These are phyloP conservation scores for Andricus quercusramuli DNA, from an alignment of 2,888 invertebrate genomes.

Conservation along the genomic window DNA sequence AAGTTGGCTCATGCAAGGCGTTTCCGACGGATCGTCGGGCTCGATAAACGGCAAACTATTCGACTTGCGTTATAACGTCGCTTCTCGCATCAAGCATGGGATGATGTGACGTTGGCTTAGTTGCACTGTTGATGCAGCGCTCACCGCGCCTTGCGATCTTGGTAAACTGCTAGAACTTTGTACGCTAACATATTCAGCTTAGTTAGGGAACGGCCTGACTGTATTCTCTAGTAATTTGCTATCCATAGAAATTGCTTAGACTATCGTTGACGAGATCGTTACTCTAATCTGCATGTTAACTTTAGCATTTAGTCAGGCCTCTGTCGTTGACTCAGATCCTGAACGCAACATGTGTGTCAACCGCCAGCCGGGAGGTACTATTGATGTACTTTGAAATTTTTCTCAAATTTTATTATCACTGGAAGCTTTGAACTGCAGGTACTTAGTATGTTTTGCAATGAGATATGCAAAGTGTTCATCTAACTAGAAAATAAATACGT, in stretches of 20 bases:
- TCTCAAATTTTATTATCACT: no score
- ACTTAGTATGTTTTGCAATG: no score
- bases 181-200: slow-evolving; percentile 29
- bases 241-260: slow-evolving; percentile 19
- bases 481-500: no score
- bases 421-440: no score
- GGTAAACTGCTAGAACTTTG: slow-evolving; percentile 30
- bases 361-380: background rate
- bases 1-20: slow-evolving; percentile 11
- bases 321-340: background rate
- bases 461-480: no score
- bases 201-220: slow-evolving; percentile 9
- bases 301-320: slow-evolving; percentile 19
- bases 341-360: background rate
- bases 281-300: slow-evolving; percentile 13
- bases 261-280: slow-evolving; percentile 9
- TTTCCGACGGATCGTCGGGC: slow-evolving; percentile 24
- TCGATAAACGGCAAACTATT: slow-evolving; percentile 39
- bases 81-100: background rate
- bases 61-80: slow-evolving; percentile 27
- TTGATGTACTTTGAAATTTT: background rate
- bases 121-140: slow-evolving; percentile 23
- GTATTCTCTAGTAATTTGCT: slow-evolving; percentile 19
- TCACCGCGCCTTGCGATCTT: slow-evolving; percentile 10
- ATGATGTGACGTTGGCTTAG: slow-evolving; percentile 36